Evolutionary conservation across 1,140 invertebrate genomes (phyloP).

Genomic region (Ylistrum balloti): DNA sequence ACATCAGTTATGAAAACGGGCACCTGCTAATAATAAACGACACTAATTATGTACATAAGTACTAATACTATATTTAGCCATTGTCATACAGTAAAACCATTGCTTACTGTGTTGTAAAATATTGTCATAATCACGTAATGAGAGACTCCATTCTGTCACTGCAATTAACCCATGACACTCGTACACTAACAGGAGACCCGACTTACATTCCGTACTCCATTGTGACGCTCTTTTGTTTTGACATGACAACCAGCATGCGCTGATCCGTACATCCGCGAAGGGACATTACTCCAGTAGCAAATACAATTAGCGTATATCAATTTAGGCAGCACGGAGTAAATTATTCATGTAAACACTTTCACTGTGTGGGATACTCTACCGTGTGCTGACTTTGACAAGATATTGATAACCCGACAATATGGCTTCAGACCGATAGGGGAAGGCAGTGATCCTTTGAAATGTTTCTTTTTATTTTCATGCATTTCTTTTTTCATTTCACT

Average conservation of each 20-base stretch:
- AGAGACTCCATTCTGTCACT: background rate
- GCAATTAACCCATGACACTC: background rate
- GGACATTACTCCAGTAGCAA: conserved; percentile 18
- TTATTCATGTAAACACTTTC: background rate
- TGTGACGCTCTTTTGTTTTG: conserved; percentile 38
- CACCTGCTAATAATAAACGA: conserved; percentile 25
- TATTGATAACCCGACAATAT: too few species aligned
- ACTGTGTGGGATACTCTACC: too few species aligned
- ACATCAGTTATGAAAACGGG: background rate
- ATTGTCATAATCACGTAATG: background rate
- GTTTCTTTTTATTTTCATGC: too few species aligned
- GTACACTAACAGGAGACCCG: background rate
- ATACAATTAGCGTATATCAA: background rate
- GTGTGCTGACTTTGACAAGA: too few species aligned
- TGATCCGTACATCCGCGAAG: conserved; percentile 21
- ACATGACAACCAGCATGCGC: conserved; percentile 37
- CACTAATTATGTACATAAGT: background rate
- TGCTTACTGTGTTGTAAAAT: background rate
- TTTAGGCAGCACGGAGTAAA: background rate
- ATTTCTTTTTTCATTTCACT: too few species aligned
- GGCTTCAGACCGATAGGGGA: too few species aligned
- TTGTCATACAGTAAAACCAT: conserved; percentile 20
- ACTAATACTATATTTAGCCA: background rate
- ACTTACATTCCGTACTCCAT: background rate
- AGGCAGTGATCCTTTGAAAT: too few species aligned